Percentiles rank a stretch among this genome's conserved stretches.
Evolutionary conservation across 2,888 invertebrate species (phyloP).

Genomic region (Torymus texanus): DNA sequence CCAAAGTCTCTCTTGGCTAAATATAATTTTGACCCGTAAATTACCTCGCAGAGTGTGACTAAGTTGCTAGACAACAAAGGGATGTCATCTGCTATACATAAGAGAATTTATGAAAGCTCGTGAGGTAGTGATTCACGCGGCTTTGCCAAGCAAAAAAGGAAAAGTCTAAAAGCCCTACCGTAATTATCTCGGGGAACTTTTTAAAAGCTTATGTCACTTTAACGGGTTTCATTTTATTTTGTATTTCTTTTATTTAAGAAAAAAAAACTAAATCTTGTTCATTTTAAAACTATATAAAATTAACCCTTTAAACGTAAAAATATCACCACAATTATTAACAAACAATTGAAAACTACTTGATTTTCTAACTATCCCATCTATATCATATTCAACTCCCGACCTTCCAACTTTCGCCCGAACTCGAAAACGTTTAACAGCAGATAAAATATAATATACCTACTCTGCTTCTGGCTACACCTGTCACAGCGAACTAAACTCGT

Average conservation of each 20-base stretch:
- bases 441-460: no score
- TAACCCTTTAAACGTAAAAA: no score
- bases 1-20: background rate
- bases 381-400: no score
- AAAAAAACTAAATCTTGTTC: background rate
- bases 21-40: background rate
- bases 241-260: background rate
- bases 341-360: no score
- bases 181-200: constrained; percentile 8
- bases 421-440: no score
- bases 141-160: constrained; percentile 5
- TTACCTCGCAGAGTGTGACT: background rate
- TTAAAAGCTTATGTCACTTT: constrained; percentile 8
- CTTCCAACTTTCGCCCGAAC: no score
- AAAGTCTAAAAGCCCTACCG: background rate
- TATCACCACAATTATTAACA: no score
- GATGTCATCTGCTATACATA: constrained; percentile 27
- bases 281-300: no score
- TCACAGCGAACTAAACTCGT: no score
- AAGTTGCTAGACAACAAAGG: constrained; percentile 29
- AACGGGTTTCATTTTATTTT: background rate
- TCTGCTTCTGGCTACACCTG: no score
- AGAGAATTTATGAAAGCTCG: constrained; percentile 37
- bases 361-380: no score
- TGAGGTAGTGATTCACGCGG: constrained; percentile 32